Conservation (phyloP, 2,113 vertebrate genomes). For the Sarotherodon lohbergeri region DNA sequence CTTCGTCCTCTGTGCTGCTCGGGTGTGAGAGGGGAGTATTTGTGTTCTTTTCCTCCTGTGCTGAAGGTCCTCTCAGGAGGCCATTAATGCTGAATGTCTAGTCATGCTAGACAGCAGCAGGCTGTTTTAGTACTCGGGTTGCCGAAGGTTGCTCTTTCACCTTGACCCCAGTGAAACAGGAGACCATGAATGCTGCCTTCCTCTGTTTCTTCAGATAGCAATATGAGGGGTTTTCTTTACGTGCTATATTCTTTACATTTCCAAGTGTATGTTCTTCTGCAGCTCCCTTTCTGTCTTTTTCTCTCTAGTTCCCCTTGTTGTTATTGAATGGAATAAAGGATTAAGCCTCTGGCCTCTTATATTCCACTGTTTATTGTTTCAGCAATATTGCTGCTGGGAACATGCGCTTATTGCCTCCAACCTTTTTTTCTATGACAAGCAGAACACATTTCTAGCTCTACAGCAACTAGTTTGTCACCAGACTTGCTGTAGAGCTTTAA, state of each 20-base stretch:
- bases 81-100: conserved; percentile 22
- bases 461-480: neutral
- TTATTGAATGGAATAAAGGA: neutral
- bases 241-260: neutral
- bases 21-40: conserved; percentile 19
- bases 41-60: conserved; percentile 58
- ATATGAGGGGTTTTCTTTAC: neutral
- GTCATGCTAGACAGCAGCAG: conserved; percentile 41
- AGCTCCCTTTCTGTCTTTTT: neutral
- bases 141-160: conserved; percentile 58
- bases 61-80: conserved; percentile 51
- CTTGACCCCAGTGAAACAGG: conserved; percentile 63
- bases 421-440: neutral
- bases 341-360: conserved; percentile 26
- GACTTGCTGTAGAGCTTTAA: neutral
- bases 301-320: neutral
- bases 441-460: neutral
- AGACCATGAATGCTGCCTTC: conserved; percentile 57
- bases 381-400: neutral
- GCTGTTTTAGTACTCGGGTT: conserved; percentile 57
- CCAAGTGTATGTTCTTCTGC: neutral
- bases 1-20: neutral
- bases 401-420: neutral
- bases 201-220: conserved; percentile 57
- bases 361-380: conserved; percentile 38